Conservation (phyloP, 2,113 vertebrate species). For the Rhea pennata region DNA sequence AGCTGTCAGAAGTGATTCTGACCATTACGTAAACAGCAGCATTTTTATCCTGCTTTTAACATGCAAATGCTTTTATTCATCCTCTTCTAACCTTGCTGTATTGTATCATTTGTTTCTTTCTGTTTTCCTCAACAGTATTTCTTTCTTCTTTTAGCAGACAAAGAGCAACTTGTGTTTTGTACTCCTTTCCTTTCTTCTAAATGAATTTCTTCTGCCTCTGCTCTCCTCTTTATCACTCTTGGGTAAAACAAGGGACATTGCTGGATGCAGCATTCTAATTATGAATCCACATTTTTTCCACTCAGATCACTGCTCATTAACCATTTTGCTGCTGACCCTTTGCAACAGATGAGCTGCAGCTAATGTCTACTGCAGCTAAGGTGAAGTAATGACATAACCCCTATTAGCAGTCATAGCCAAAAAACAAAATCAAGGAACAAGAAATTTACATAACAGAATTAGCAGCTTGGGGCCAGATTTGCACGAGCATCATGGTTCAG, state of each 20-base stretch:
- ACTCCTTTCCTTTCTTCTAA: conserved; percentile 23
- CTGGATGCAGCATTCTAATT: not conserved
- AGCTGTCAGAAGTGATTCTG: not conserved
- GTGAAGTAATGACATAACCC: not conserved
- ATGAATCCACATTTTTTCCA: not conserved
- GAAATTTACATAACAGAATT: not conserved
- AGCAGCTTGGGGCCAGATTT: not conserved
- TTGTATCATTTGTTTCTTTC: conserved; percentile 28
- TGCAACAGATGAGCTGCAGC: conserved; percentile 1
- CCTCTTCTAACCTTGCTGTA: not conserved
- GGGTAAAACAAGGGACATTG: not conserved
- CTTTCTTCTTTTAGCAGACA: not conserved
- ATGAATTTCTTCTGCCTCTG: not conserved
- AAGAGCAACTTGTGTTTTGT: not conserved
- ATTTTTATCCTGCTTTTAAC: not conserved
- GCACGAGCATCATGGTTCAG: not conserved
- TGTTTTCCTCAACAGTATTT: not conserved
- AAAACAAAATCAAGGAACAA: not conserved
- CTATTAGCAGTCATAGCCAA: not conserved
- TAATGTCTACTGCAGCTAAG: not conserved
- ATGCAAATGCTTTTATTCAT: conserved; percentile 3
- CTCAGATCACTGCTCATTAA: not conserved
- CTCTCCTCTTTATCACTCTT: not conserved
- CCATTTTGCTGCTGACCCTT: conserved; percentile 13
- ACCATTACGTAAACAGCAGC: not conserved